These are phyloP conservation scores for Agelaius tricolor DNA, from an alignment of 2,113 vertebrate species.

Conservation along the genomic window DNA sequence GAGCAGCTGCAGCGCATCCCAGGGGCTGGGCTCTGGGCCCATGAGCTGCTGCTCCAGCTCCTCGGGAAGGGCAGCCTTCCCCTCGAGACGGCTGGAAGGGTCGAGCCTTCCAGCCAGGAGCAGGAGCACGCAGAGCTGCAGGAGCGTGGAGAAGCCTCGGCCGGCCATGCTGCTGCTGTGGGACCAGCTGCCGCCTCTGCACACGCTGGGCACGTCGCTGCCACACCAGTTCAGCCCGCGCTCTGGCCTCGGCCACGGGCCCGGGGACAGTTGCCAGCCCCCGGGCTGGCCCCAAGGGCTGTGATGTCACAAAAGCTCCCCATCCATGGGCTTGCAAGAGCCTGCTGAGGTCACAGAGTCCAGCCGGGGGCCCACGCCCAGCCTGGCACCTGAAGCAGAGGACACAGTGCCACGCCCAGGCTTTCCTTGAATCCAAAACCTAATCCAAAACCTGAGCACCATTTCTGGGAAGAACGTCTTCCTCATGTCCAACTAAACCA, in stretches of 20 bases:
- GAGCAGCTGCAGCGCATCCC: not conserved
- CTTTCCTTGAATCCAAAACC: too few relatives aligned
- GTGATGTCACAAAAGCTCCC: not conserved
- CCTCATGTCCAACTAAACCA: not conserved
- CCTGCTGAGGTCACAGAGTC: not conserved
- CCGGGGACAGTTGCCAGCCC: not conserved
- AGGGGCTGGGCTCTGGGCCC: not conserved
- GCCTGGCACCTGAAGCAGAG: not conserved
- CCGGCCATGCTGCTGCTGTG: not conserved
- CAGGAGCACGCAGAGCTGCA: not conserved
- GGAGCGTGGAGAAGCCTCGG: not conserved
- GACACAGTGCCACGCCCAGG: too few relatives aligned
- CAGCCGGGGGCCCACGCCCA: not conserved
- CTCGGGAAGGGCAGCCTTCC: not conserved
- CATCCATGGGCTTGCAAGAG: not conserved
- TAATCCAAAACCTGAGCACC: not conserved
- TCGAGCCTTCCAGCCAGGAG: not conserved
- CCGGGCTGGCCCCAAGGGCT: not conserved
- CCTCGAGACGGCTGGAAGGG: not conserved
- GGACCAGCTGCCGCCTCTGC: not conserved
- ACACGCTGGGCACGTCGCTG: fast-evolving
- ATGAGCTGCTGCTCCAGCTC: not conserved
- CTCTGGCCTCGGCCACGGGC: not conserved
- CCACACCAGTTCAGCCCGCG: not conserved
- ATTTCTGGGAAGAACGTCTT: not conserved